Conservation (phyloP, 2,797 vertebrate species). For the Phalanger gymnotis region DNA sequence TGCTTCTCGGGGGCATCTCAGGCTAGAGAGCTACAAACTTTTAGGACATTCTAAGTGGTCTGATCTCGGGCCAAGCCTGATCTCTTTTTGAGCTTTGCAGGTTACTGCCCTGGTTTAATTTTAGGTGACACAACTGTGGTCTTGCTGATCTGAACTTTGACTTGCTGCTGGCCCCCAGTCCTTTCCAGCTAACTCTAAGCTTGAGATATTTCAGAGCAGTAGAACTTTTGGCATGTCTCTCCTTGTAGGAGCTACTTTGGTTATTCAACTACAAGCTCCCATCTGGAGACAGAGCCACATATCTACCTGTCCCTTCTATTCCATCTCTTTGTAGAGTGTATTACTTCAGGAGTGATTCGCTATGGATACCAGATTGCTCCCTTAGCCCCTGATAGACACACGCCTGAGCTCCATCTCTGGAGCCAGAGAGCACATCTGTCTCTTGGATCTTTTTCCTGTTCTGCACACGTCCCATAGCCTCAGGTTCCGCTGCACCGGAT, state of each 20-base stretch:
- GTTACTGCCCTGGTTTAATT: background rate
- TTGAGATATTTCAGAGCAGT: background rate
- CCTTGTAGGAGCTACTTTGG: background rate
- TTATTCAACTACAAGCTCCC: background rate
- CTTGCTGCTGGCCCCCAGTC: background rate
- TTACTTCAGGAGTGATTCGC: background rate
- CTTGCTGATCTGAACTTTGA: background rate
- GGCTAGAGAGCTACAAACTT: background rate
- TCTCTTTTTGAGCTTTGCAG: background rate
- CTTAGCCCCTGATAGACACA: background rate
- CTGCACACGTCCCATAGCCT: background rate
- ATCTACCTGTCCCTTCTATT: background rate
- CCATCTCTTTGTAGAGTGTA: background rate
- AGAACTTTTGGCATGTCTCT: background rate
- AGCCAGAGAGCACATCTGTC: background rate
- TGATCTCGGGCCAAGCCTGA: background rate
- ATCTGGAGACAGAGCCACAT: background rate
- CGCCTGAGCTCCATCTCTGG: background rate
- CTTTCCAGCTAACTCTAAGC: background rate
- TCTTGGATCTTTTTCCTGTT: background rate
- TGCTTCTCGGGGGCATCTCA: background rate
- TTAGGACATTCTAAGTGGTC: no score
- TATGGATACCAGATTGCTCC: background rate
- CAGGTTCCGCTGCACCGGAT: background rate
- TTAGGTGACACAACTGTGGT: background rate